Conservation (phyloP, 2,888 invertebrate species). For the Leptinotarsa tumamoca region DNA sequence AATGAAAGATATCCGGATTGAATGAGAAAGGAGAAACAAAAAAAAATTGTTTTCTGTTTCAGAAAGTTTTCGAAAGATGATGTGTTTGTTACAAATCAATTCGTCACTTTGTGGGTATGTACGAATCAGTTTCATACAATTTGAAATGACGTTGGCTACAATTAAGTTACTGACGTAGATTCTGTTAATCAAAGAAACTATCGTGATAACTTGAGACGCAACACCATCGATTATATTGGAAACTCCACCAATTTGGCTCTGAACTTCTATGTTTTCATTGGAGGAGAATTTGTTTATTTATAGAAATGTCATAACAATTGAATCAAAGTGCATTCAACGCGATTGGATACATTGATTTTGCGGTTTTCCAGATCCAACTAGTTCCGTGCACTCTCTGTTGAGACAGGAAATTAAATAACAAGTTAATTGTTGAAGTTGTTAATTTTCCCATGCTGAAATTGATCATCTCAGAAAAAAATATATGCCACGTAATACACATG, state of each 20-base stretch:
- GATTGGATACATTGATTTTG: background rate
- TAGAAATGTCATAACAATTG: constrained; percentile 13
- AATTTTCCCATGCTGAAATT: no score
- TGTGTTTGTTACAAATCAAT: background rate
- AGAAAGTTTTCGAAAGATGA: no score
- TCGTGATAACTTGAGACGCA: background rate
- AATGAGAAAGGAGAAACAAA: no score
- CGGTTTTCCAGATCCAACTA: background rate
- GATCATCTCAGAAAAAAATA: no score
- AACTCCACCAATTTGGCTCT: constrained; percentile 1
- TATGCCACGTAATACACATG: no score
- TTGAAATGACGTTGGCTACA: background rate
- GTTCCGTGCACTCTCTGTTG: background rate
- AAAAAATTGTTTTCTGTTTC: no score
- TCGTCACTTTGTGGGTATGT: background rate
- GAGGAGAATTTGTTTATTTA: constrained; percentile 8
- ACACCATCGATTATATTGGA: background rate
- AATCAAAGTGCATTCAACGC: background rate
- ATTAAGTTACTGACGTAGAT: background rate
- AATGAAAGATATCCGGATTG: no score
- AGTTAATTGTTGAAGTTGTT: background rate
- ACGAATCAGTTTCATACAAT: background rate
- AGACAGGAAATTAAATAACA: background rate
- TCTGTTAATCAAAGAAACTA: background rate
- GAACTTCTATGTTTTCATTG: background rate